Evolutionary conservation across 2,797 vertebrate species (phyloP), one percentile per base, ranked within the genome.

Genomic region (Rhinogobio ventralis): DNA sequence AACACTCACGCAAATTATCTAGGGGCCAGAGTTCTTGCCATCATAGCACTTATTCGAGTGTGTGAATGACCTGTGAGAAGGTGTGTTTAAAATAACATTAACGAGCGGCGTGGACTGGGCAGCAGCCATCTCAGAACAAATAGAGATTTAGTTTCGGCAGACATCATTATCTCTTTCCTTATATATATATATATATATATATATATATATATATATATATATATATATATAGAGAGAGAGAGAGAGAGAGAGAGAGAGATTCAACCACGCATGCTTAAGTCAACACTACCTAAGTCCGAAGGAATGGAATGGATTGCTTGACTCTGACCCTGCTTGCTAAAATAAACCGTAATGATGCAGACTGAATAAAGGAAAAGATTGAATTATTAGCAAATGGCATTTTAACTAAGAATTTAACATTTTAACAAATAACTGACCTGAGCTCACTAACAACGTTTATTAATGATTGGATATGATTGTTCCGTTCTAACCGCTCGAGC

Each of bases 1-100:
- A 62, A 84, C 51, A 82, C 85, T 89, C 72, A 49, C 53, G 85
- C 89, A 91, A 93, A 94, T 94, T 90, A 93, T 90, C 89, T 45
- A 87, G 88, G 64, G 87, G 90, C 83, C 66, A 77, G 82, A 74
- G 86, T 85, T 89, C 87, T 88, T 84, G 51, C 51, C 79, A 84
- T 79, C 51, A 68, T 28, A 81, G 81, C 88, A 88, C 88, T 68
- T 86, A 90, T 91, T 89, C 83, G 86, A 91, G 92, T 86, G 82
- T 83, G 86, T 84, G 64, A 85, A 78, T 81, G 87, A 89, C 88
- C 85, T 55, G 64, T 6, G 81, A 82, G 91, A 69, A 90, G 89
- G 88, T 91, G 87, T 89, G 87, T 88, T 89, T 82, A 89, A 89
- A 90, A 91, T 60, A 87, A 85, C 85, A 83, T 86, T 77, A 76